Conservation (phyloP, 2,888 invertebrate species). For the Ypsolopha scabrella region DNA sequence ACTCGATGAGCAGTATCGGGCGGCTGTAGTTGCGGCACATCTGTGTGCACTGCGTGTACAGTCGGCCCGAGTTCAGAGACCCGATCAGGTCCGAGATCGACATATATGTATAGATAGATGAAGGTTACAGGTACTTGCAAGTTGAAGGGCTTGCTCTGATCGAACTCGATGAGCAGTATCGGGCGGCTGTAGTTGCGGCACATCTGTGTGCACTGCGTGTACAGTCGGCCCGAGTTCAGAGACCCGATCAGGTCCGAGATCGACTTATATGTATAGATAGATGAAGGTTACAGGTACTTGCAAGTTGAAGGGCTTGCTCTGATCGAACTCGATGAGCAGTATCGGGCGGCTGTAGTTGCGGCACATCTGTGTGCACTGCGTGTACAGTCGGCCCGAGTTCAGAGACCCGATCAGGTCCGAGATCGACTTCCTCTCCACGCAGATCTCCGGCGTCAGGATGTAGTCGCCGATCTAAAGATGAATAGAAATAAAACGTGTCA, state of each 20-base stretch:
- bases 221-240: too few species aligned
- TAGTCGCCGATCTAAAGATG: slow-evolving; percentile 91
- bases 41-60: too few species aligned
- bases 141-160: slow-evolving; percentile 91
- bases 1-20: too few species aligned
- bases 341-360: slow-evolving; percentile 89
- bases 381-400: slow-evolving; percentile 94
- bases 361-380: slow-evolving; percentile 95
- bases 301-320: slow-evolving; percentile 90
- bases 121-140: slow-evolving; percentile 73
- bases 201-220: too few species aligned
- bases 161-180: slow-evolving; percentile 95
- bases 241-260: too few species aligned
- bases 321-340: slow-evolving; percentile 95
- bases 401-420: slow-evolving; percentile 96
- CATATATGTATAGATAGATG: too few species aligned
- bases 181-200: too few species aligned
- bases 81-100: too few species aligned
- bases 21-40: too few species aligned
- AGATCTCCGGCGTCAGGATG: slow-evolving; percentile 95
- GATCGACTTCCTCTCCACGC: slow-evolving; percentile 96
- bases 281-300: slow-evolving; percentile 66
- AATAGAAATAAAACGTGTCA: neutral
- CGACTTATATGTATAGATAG: too few species aligned
- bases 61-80: too few species aligned